Base-by-base conservation (phyloP, 2,797 vertebrate species). In the Pseudotriccus pelzelni region DNA sequence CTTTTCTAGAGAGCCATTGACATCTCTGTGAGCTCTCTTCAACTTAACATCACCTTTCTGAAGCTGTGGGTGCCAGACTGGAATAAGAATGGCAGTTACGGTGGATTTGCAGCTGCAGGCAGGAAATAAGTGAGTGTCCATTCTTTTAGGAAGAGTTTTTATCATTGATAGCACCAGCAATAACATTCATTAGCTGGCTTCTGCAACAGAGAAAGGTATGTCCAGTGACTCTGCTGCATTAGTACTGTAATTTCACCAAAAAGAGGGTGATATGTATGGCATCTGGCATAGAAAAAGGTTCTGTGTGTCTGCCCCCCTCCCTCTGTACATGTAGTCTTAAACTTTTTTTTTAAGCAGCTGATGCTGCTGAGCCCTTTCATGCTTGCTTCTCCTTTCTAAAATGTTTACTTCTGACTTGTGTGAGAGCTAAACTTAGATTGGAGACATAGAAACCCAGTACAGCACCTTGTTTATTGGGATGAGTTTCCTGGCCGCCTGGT, bases 381-480 rank as follows among this genome's bases (percentile, higher is more conserved):
- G n/a, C 87, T 86, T 86, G 59, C 43, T 73, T 15, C 34, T 84
- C 55, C 80, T 82, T 82, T 87, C 74, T 79, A 15, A 83, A 76
- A 5, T 89, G 94, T 97, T 95, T 94, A 92, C 83, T 90, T 92
- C 83, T 93, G 44, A 50, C 76, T 96, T 81, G 32, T 4, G 23
- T 43, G 84, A 53, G 87, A 58, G 76, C 94, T 97, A 95, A 96
- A 96, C 89, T 94, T 95, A 93, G 92, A 67, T 37, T 87, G 0
- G 10, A 79, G 91, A 79, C 87, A 91, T 32, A 59, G 93, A 94
- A 95, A 84, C 91, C 84, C 80, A 43, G 89, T 37, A 44, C 50
- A 93, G 79, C 82, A 88, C 79, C 84, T 78, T 94, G 89, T 97
- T 96, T 96, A 89, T 95, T 73, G 86, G 81, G 62, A 55, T 67